These are phyloP conservation scores for Moxostoma hubbsi DNA, from an alignment of 2,797 vertebrate genomes.

Conservation along the genomic window DNA sequence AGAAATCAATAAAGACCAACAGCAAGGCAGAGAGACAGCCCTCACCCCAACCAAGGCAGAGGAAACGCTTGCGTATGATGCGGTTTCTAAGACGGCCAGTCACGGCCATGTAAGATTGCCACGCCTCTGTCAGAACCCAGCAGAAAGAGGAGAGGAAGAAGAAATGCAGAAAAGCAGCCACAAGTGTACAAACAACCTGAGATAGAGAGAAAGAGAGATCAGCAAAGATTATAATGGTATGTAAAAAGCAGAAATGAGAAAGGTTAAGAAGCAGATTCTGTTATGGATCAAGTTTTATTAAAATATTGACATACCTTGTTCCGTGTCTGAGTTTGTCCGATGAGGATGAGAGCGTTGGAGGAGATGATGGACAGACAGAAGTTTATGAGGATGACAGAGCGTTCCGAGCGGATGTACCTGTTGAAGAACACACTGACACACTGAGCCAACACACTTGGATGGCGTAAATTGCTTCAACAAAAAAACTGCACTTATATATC, in stretches of 20 bases:
- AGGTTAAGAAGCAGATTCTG: neutral
- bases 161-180: conserved; percentile 97
- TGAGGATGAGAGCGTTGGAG: conserved; percentile 96
- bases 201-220: neutral
- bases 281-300: neutral
- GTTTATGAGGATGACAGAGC: conserved; percentile 98
- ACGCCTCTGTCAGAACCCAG: conserved; percentile 99
- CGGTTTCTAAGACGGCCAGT: conserved; percentile 93
- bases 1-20: neutral
- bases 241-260: neutral
- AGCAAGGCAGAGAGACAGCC: conserved; percentile 11
- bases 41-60: conserved; percentile 99
- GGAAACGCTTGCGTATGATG: conserved; percentile 97
- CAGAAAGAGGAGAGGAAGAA: conserved; percentile 99
- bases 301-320: conserved; percentile 83
- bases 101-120: conserved; percentile 99
- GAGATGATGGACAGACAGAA: conserved; percentile 99
- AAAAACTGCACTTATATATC: conserved; percentile 2
- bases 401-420: conserved; percentile 97
- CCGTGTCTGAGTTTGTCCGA: conserved; percentile 95
- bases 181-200: conserved; percentile 93
- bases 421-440: conserved; percentile 27
- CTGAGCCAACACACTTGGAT: conserved; percentile 1
- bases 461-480: conserved; percentile 8
- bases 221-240: neutral